Conservation (phyloP, 2,888 invertebrate genomes). For the Drosophila anomelani region DNA sequence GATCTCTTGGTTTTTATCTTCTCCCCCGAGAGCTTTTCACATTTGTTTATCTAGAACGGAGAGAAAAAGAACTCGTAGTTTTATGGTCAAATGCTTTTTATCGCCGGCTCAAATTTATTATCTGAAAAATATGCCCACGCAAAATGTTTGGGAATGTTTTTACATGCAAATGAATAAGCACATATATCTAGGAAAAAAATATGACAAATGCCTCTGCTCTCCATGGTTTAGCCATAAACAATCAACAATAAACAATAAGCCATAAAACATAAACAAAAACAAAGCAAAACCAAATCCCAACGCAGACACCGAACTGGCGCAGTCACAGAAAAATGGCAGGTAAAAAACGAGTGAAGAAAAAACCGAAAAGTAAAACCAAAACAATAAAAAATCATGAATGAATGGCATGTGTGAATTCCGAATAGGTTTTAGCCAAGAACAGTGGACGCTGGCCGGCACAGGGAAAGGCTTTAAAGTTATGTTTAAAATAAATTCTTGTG, state of each 20-base stretch:
- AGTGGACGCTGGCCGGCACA: neutral
- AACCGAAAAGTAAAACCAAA: neutral
- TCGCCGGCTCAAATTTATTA: slow-evolving; percentile 66
- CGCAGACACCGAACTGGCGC: slow-evolving; percentile 12
- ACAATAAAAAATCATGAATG: slow-evolving; percentile 24
- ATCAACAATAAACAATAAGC: slow-evolving; percentile 40
- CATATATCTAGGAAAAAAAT: slow-evolving; percentile 36
- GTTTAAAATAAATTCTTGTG: no score
- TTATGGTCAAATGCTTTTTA: slow-evolving; percentile 71
- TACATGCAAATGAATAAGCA: slow-evolving; percentile 47
- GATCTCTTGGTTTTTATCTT: slow-evolving; percentile 15
- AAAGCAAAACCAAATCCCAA: slow-evolving; percentile 8
- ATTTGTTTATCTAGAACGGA: slow-evolving; percentile 53
- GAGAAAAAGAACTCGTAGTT: slow-evolving; percentile 27
- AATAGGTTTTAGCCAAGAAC: slow-evolving; percentile 13
- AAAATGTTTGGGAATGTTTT: slow-evolving; percentile 59
- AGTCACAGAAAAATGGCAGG: slow-evolving; percentile 18
- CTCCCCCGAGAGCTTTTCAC: slow-evolving; percentile 36
- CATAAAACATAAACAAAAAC: slow-evolving; percentile 47
- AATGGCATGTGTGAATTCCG: slow-evolving; percentile 26
- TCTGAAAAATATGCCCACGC: slow-evolving; percentile 70
- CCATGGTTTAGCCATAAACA: slow-evolving; percentile 27
- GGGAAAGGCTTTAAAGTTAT: neutral
- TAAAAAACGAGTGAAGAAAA: slow-evolving; percentile 18
- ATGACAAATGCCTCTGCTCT: slow-evolving; percentile 29